These are phyloP conservation scores for Deroptyus accipitrinus DNA, from an alignment of 2,113 vertebrate species.

Conservation along the genomic window DNA sequence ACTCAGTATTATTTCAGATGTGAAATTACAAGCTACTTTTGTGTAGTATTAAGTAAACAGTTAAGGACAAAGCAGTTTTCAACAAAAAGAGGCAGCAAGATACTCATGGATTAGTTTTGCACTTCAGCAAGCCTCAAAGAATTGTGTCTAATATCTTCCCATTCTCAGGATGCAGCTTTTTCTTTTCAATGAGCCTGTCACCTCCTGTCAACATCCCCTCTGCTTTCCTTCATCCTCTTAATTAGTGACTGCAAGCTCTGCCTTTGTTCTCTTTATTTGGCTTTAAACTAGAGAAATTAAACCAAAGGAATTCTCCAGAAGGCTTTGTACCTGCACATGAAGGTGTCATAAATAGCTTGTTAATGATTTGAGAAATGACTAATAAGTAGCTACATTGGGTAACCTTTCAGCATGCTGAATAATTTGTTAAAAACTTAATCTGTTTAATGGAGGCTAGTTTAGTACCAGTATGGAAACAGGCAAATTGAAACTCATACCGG, in stretches of 20 bases:
- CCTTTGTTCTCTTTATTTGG: slow-evolving; percentile 32
- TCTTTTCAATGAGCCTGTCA: slow-evolving; percentile 42
- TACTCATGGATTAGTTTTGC: slow-evolving; percentile 5
- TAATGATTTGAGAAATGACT: slow-evolving; percentile 37
- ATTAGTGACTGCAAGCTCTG: slow-evolving; percentile 29
- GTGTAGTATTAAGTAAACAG: slow-evolving; percentile 26
- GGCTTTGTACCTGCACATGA: slow-evolving; percentile 45
- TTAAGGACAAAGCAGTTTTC: slow-evolving; percentile 27
- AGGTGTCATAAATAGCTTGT: slow-evolving; percentile 45
- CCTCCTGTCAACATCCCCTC: slow-evolving; percentile 49
- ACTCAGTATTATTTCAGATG: slow-evolving; percentile 5
- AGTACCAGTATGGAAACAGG: background rate
- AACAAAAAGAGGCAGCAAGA: background rate
- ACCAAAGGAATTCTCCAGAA: slow-evolving; percentile 35
- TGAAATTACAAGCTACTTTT: slow-evolving; percentile 36
- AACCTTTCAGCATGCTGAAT: slow-evolving; percentile 31
- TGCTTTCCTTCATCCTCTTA: slow-evolving; percentile 61
- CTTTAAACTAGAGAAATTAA: slow-evolving; percentile 55
- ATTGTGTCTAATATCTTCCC: slow-evolving; percentile 19
- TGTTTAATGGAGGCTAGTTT: background rate
- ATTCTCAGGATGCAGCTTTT: slow-evolving; percentile 32
- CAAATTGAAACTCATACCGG: background rate
- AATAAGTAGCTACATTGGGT: slow-evolving; percentile 35
- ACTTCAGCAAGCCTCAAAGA: slow-evolving; percentile 28
- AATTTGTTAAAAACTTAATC: background rate